Base-by-base conservation (phyloP, 2,888 invertebrate species). In the Eupeodes luniger region DNA sequence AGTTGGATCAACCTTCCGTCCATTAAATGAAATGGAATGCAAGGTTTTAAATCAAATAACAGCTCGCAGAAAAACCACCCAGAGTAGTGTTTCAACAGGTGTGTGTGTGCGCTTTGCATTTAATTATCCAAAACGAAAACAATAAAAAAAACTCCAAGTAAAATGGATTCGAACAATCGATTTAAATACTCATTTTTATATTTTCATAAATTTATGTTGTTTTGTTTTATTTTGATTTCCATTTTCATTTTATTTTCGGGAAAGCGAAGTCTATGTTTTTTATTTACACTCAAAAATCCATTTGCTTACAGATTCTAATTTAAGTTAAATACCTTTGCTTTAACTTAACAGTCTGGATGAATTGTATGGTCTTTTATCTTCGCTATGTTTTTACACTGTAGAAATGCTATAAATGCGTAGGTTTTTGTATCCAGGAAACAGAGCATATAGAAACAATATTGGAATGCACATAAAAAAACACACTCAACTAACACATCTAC, bases 31-130 rank as follows among this genome's bases (percentile, higher is more conserved):
- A 91, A 91, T 92, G 78, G 93, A 93, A 89, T 93, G 94, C 91
- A 94, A 94, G 92, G 95, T 94, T 93, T 94, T 95, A 94, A 93
- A 94, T 90, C 94, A 94, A 90, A 92, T 94, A 91, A 91, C 92
- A 75, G 81, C 81, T 66, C 85, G 85, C 81, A 85, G 87, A 89
- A 89, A 89, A 79, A 78, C 84, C 85, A 85, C 85, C 64, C 85
- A 81, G 81, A 79, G 81, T 85, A 88, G 75, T 92, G 91, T 93
- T 91, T 93, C 92, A 92, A 92, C 93, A 93, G 93, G 93, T 93
- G 93, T 93, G 93, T 62, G 62, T 66, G 66, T 93, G 93, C 91
- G 79, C 70, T 89, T 85, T 85, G 61, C 75, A 88, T 85, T 89
- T 81, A 82, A 82, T 76, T 82, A 79, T 82, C 64, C 81, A 82